These are phyloP conservation scores for Busseola fusca DNA, from an alignment of 2,888 invertebrate genomes.

Conservation along the genomic window DNA sequence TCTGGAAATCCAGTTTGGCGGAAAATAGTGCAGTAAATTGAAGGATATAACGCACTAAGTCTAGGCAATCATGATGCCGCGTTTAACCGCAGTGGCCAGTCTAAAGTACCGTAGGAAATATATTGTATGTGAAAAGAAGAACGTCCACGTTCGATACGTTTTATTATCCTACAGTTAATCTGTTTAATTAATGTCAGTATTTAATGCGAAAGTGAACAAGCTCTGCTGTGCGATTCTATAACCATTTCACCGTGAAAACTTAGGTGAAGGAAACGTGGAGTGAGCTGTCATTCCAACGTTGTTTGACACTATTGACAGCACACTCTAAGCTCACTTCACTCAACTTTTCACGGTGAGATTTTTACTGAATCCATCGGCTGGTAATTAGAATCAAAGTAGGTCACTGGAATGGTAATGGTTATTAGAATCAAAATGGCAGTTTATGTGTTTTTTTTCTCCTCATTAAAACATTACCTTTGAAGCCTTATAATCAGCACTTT, in stretches of 20 bases:
- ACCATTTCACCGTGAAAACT: too few species aligned
- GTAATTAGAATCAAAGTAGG: neutral
- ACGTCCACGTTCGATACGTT: neutral
- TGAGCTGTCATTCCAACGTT: too few species aligned
- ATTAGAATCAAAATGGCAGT: too few species aligned
- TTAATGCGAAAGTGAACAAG: neutral
- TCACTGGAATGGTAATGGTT: too few species aligned
- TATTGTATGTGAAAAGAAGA: neutral
- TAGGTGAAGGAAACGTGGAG: too few species aligned
- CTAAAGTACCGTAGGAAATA: conserved; percentile 8
- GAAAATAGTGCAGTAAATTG: conserved; percentile 39
- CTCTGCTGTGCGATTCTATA: too few species aligned
- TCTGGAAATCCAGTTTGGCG: neutral
- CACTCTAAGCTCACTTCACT: too few species aligned
- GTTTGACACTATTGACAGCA: too few species aligned
- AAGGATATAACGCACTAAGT: conserved; percentile 25
- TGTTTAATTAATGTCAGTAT: neutral
- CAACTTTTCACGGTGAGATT: too few species aligned
- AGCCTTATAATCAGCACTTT: neutral
- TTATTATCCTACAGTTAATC: neutral
- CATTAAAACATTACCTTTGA: neutral
- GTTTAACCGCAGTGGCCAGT: conserved; percentile 31
- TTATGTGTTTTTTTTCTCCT: too few species aligned
- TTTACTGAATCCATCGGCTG: too few species aligned
- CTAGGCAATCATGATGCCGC: conserved; percentile 35